Conservation (phyloP, 2,797 vertebrate species). For the Tinamus major region DNA sequence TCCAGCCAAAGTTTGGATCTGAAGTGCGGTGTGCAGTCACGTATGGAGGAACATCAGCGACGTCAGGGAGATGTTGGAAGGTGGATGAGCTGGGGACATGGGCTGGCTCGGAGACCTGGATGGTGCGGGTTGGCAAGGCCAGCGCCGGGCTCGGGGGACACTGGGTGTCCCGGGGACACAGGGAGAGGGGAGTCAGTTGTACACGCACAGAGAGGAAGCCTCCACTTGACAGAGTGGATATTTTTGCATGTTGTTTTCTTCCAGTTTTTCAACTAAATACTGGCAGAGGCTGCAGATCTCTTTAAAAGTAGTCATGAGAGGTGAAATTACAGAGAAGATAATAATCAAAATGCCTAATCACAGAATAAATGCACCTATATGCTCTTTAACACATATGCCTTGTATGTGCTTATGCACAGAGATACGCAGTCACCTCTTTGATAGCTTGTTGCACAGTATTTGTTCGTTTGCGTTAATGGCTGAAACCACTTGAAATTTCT, state of each 20-base stretch:
- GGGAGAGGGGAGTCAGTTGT: constrained; percentile 29
- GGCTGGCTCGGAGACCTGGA: constrained; percentile 10
- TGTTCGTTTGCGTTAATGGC: neutral
- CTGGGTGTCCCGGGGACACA: neutral
- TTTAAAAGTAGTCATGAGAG: neutral
- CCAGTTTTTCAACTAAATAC: fast-evolving
- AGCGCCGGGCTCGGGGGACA: neutral
- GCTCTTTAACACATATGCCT: fast-evolving
- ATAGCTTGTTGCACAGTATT: neutral
- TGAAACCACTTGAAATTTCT: neutral
- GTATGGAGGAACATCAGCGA: constrained; percentile 6
- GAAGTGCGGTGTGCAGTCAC: neutral
- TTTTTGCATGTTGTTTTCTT: constrained; percentile 30
- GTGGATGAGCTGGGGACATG: neutral
- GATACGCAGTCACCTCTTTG: neutral
- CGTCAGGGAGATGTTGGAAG: neutral
- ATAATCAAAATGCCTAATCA: neutral
- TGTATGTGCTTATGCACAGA: neutral
- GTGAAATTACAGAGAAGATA: neutral
- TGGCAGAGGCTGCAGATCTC: neutral
- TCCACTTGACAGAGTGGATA: constrained; percentile 43
- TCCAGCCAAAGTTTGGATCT: neutral
- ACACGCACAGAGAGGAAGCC: constrained; percentile 49
- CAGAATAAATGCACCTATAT: neutral
- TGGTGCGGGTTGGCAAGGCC: constrained; percentile 37